Conservation (phyloP, 1,140 invertebrate species). For the Lethocerus indicus region DNA sequence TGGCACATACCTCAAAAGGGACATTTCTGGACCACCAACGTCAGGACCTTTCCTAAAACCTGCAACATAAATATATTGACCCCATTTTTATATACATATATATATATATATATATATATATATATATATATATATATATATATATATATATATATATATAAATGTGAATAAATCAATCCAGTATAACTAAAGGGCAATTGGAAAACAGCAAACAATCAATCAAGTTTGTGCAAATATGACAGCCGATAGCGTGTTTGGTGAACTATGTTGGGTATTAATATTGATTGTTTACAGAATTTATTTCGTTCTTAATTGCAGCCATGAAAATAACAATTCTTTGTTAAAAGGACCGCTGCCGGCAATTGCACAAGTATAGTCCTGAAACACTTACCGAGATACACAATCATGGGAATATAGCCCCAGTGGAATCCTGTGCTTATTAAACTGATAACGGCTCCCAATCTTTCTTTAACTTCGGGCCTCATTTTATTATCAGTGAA, state of each 20-base stretch:
- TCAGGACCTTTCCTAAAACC: constrained; percentile 7
- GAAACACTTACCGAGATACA: constrained; percentile 8
- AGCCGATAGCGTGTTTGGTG: not conserved
- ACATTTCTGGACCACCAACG: not conserved
- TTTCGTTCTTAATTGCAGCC: not conserved
- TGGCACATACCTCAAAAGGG: constrained; percentile 3
- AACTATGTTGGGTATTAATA: not conserved
- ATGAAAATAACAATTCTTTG: not conserved
- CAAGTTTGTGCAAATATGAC: not conserved
- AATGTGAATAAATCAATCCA: not conserved
- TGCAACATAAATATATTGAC: not conserved
- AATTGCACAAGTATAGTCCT: not conserved
- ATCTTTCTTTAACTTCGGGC: not conserved
- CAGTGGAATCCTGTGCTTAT: constrained; percentile 5
- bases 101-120: not conserved
- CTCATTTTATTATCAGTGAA: not conserved
- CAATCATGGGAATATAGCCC: constrained; percentile 7
- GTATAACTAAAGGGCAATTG: not conserved
- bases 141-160: not conserved
- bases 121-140: not conserved
- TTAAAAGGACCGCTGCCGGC: not conserved
- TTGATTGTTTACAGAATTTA: not conserved
- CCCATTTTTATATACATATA: not conserved
- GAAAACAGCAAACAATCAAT: not conserved
- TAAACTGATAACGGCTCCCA: not conserved